A percentile compares a stretch with the other conserved stretches of the same genome.
Conservation (phyloP, 2,113 vertebrate species). For the Cebidichthys violaceus region DNA sequence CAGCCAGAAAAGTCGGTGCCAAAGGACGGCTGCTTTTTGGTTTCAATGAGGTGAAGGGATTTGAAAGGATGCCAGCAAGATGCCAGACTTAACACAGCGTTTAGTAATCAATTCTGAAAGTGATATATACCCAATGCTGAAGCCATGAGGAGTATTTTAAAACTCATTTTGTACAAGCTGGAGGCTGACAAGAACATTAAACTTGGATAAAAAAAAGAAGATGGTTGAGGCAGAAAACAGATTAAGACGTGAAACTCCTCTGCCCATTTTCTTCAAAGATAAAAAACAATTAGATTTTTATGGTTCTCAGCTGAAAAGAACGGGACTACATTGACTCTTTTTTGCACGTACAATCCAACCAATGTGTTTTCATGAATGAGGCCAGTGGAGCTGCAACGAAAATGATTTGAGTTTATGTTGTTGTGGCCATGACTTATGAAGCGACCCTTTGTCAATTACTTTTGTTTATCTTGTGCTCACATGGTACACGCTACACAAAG, state of each 20-base stretch:
- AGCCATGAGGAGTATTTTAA: conserved; percentile 35
- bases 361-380: background rate
- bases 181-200: conserved; percentile 46
- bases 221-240: conserved; percentile 16
- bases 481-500: background rate
- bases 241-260: conserved; percentile 13
- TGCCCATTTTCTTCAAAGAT: conserved; percentile 5
- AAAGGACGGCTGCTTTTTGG: conserved; percentile 12
- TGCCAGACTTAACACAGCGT: background rate
- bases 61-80: conserved; percentile 16
- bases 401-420: background rate
- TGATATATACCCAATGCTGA: conserved; percentile 13
- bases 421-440: background rate
- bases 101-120: conserved; percentile 32
- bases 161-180: conserved; percentile 30
- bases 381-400: background rate
- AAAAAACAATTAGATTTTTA: background rate
- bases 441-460: background rate
- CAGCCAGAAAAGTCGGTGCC: conserved; percentile 4
- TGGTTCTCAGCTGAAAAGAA: background rate
- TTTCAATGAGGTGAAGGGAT: conserved; percentile 14
- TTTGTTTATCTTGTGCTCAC: background rate
- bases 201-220: conserved; percentile 17
- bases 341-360: background rate
- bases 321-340: background rate